A percentile compares a stretch with the other conserved stretches of the same genome.
Evolutionary conservation across 2,797 vertebrate genomes (phyloP).

Genomic region (Paguma larvata): DNA sequence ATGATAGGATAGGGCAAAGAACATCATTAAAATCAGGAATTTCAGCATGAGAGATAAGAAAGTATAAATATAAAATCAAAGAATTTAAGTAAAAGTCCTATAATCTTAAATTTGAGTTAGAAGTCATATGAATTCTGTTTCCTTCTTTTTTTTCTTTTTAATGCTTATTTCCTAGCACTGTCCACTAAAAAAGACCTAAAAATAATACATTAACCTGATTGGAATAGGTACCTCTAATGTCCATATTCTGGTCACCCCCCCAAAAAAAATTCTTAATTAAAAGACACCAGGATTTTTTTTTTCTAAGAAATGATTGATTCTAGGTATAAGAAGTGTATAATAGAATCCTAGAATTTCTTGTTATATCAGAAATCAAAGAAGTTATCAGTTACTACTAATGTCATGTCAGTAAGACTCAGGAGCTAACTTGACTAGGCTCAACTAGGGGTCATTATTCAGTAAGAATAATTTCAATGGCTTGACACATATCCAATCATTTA

Average conservation of each 20-base stretch:
- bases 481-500: background rate
- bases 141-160: background rate
- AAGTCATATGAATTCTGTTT: background rate
- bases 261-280: background rate
- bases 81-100: background rate
- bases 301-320: background rate
- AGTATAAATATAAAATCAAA: constrained; percentile 46
- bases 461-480: background rate
- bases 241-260: background rate
- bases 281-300: background rate
- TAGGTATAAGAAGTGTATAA: background rate
- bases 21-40: background rate
- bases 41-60: constrained; percentile 31
- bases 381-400: background rate
- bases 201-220: background rate
- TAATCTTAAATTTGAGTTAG: background rate
- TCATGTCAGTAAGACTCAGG: background rate
- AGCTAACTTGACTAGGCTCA: background rate
- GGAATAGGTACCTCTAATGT: background rate
- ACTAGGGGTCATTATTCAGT: background rate
- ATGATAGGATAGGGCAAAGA: background rate
- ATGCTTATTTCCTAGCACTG: background rate
- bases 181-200: background rate
- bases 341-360: background rate
- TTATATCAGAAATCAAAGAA: background rate